These are phyloP conservation scores for Mystacornis crossleyi DNA, from an alignment of 2,113 vertebrate species.

Conservation along the genomic window DNA sequence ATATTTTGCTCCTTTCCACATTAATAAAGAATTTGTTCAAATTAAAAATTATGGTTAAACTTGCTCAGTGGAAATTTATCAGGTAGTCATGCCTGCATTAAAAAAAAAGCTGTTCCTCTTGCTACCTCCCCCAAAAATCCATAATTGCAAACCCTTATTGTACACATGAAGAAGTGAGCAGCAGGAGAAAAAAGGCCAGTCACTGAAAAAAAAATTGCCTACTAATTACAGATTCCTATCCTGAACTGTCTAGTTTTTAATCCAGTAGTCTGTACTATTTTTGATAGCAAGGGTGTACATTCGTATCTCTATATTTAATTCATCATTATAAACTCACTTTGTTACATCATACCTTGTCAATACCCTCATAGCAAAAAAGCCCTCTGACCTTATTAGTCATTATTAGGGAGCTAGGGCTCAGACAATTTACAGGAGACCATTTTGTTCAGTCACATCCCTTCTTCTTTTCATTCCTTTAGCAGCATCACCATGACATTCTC, in stretches of 20 bases:
- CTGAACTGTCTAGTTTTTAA: background rate
- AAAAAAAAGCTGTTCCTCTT: background rate
- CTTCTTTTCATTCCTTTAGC: background rate
- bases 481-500: background rate
- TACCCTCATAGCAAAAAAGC: background rate
- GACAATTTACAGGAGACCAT: fast-evolving
- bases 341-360: background rate
- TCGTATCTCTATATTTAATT: background rate
- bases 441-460: background rate
- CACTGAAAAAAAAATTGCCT: background rate
- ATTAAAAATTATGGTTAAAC: background rate
- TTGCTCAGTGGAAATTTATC: background rate
- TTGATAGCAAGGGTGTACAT: background rate
- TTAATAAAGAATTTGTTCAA: background rate
- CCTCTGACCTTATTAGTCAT: fast-evolving
- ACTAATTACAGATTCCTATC: background rate
- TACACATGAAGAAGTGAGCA: background rate
- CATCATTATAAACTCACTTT: background rate
- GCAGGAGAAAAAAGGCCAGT: background rate
- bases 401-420: background rate
- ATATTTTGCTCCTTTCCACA: background rate
- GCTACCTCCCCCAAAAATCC: background rate
- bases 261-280: background rate
- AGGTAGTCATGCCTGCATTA: background rate
- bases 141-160: background rate